phyloP scores from a whole-genome alignment of 2,797 vertebrate genomes.

The Poecilia gillii region DNA sequence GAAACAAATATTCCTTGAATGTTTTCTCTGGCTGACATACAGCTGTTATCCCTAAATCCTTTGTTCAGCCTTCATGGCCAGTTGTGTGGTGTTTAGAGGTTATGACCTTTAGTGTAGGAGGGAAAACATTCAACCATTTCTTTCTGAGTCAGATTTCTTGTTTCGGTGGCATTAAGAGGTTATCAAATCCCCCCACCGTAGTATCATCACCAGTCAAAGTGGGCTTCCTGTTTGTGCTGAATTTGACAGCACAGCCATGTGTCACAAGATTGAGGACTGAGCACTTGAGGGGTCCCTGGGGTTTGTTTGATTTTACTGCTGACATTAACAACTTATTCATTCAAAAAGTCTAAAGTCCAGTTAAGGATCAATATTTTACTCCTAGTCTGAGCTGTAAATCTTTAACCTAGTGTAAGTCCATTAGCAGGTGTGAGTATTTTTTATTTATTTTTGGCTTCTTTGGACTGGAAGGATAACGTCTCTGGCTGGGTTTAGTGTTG shows the following conservation, averaged over 20 bases:
- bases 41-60: background rate
- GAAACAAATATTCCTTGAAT: background rate
- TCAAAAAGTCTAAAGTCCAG: background rate
- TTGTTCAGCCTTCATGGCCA: background rate
- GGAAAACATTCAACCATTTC: background rate
- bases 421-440: background rate
- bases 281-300: background rate
- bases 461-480: background rate
- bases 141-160: background rate
- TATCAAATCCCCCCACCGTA: background rate
- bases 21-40: background rate
- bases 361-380: background rate
- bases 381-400: background rate
- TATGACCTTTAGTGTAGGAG: background rate
- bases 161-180: background rate
- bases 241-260: background rate
- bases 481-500: background rate
- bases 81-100: background rate
- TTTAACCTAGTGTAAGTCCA: background rate
- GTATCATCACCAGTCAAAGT: background rate
- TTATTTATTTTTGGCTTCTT: background rate
- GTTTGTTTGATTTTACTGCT: slow-evolving; percentile 1
- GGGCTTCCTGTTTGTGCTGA: background rate
- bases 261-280: background rate
- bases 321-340: background rate